phyloP scores from a whole-genome alignment of 2,113 vertebrate genomes.

The Hyla sarda region DNA sequence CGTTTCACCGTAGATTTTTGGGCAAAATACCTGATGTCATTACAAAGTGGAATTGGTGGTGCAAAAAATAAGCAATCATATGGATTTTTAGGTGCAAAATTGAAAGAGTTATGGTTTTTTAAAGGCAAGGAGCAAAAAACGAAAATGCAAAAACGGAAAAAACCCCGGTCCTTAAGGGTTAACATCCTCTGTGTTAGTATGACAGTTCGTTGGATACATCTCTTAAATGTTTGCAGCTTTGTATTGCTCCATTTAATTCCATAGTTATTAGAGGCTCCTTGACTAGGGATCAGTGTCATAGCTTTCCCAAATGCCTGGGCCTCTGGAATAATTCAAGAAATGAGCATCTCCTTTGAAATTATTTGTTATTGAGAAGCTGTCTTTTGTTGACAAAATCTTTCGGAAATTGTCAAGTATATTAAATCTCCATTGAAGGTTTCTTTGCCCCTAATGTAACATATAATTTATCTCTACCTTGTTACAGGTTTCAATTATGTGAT shows the following conservation, averaged over 20 bases:
- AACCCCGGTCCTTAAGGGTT: no score
- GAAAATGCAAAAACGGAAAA: no score
- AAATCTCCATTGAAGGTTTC: conserved; percentile 59
- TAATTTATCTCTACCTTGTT: conserved; percentile 45
- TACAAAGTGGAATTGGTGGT: no score
- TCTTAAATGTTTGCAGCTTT: neutral
- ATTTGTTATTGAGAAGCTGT: conserved; percentile 54
- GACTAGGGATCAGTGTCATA: neutral
- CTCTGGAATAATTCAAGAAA: conserved; percentile 49
- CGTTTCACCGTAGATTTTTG: no score
- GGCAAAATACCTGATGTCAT: no score
- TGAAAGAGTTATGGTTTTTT: no score
- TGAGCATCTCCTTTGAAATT: conserved; percentile 55
- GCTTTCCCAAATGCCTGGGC: neutral
- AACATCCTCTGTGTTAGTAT: neutral
- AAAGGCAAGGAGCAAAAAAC: no score
- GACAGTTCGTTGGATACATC: neutral
- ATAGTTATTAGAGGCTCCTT: neutral
- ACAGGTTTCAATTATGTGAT: conserved; percentile 65
- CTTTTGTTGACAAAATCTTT: conserved; percentile 56
- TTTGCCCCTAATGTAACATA: conserved; percentile 57
- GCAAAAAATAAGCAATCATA: no score
- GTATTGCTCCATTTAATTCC: neutral
- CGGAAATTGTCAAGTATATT: conserved; percentile 62
- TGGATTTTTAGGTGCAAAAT: no score